Evolutionary conservation across 2,797 vertebrate species (phyloP).

Genomic region (Tadarida brasiliensis): DNA sequence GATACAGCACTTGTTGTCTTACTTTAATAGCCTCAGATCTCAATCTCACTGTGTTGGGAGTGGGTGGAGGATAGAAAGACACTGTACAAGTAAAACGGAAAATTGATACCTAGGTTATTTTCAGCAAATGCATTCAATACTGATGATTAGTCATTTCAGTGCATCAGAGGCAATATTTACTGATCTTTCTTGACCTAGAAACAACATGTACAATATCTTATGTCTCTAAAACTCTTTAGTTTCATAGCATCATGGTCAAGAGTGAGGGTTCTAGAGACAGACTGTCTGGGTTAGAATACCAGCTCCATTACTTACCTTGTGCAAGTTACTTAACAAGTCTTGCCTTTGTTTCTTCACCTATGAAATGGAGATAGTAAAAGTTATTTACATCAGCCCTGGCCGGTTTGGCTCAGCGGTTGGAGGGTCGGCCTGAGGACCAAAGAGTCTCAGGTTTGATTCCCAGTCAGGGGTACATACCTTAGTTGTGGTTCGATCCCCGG

Average conservation of each 20-base stretch:
- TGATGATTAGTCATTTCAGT: not conserved
- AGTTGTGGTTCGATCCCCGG: too few species aligned
- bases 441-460: too few species aligned
- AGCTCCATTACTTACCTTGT: not conserved
- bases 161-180: slow-evolving; percentile 16
- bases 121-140: slow-evolving; percentile 31
- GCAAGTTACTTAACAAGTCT: not conserved
- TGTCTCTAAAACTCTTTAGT: not conserved
- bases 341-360: not conserved
- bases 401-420: too few species aligned
- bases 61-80: not conserved
- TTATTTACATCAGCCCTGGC: not conserved
- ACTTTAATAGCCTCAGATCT: slow-evolving; percentile 5
- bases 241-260: not conserved
- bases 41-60: not conserved
- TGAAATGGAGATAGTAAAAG: slow-evolving; percentile 8
- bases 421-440: too few species aligned
- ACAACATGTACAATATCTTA: not conserved
- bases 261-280: not conserved
- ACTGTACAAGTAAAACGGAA: not conserved
- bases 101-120: not conserved
- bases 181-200: slow-evolving; percentile 49
- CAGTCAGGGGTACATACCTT: too few species aligned
- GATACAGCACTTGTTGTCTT: not conserved
- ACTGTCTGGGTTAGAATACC: not conserved